phyloP scores from a whole-genome alignment of 92 coral and sea anemone species.

The Parazoanthus darwini region DNA sequence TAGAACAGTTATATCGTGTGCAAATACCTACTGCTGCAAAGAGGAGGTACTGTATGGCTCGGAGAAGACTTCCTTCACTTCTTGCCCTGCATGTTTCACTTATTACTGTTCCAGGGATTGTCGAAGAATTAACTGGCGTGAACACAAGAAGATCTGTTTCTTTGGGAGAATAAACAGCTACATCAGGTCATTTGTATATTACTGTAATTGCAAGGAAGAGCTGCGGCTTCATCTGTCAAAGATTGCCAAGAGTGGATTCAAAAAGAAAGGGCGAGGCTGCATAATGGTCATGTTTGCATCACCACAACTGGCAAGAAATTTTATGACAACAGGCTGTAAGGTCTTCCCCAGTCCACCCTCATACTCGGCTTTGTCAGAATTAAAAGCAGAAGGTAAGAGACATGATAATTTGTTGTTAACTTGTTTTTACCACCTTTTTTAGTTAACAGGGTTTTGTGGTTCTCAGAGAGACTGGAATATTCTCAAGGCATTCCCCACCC shows the following conservation, averaged over 20 bases:
- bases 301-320: constrained; percentile 87
- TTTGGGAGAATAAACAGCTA: constrained; percentile 97
- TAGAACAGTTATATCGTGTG: constrained; percentile 69
- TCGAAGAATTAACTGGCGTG: constrained; percentile 94
- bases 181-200: constrained; percentile 85
- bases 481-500: too few species aligned
- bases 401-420: background rate
- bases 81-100: constrained; percentile 96
- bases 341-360: constrained; percentile 95
- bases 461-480: too few species aligned
- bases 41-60: constrained; percentile 78
- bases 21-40: constrained; percentile 69
- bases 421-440: background rate
- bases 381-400: constrained; percentile 63
- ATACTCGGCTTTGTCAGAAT: constrained; percentile 69
- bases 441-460: background rate
- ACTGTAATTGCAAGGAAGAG: constrained; percentile 85
- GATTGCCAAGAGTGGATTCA: constrained; percentile 79
- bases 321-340: constrained; percentile 92
- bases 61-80: constrained; percentile 89
- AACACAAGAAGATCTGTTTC: constrained; percentile 92
- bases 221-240: constrained; percentile 85
- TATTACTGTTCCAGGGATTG: constrained; percentile 91
- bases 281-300: constrained; percentile 93
- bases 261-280: constrained; percentile 89